Percentiles rank a stretch among this genome's conserved stretches.
These are phyloP conservation scores for Platycheirus albimanus DNA, from an alignment of 2,888 invertebrate genomes.

Conservation along the genomic window DNA sequence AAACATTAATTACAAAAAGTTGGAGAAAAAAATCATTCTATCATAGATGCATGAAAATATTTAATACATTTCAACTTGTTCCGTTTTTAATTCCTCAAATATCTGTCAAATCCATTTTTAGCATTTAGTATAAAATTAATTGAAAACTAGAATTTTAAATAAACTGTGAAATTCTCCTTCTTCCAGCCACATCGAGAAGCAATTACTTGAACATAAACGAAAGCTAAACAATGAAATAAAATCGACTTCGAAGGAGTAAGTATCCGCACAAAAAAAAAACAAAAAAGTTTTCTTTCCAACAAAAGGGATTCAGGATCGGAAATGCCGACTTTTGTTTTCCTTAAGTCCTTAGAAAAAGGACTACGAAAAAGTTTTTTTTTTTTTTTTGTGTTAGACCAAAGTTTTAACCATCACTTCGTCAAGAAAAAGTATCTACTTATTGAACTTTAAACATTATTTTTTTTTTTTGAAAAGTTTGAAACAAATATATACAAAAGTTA, in stretches of 20 bases:
- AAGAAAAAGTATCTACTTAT: conserved; percentile 41
- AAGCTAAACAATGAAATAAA: background rate
- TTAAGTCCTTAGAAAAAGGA: background rate
- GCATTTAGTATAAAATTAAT: too few relatives aligned
- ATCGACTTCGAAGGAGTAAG: background rate
- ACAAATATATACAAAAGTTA: conserved; percentile 10
- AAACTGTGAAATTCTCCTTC: too few relatives aligned
- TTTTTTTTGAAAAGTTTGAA: conserved; percentile 41
- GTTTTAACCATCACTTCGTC: conserved; percentile 9
- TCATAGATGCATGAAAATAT: too few relatives aligned
- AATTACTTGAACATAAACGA: background rate
- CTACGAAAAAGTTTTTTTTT: conserved; percentile 20
- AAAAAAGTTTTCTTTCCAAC: background rate
- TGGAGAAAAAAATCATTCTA: too few relatives aligned
- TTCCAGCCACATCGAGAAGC: background rate
- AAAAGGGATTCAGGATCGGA: background rate
- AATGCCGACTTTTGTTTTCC: conserved; percentile 22
- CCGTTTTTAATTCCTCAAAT: too few relatives aligned
- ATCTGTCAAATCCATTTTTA: conserved; percentile 64
- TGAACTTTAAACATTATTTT: conserved; percentile 5
- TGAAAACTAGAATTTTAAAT: background rate
- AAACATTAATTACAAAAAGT: too few relatives aligned
- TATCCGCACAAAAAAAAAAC: background rate
- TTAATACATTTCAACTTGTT: too few relatives aligned
- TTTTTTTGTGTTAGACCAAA: conserved; percentile 8